Evolutionary conservation across 2,113 vertebrate species (phyloP), one percentile per base, ranked within the genome.

Genomic region (Alectura lathami): DNA sequence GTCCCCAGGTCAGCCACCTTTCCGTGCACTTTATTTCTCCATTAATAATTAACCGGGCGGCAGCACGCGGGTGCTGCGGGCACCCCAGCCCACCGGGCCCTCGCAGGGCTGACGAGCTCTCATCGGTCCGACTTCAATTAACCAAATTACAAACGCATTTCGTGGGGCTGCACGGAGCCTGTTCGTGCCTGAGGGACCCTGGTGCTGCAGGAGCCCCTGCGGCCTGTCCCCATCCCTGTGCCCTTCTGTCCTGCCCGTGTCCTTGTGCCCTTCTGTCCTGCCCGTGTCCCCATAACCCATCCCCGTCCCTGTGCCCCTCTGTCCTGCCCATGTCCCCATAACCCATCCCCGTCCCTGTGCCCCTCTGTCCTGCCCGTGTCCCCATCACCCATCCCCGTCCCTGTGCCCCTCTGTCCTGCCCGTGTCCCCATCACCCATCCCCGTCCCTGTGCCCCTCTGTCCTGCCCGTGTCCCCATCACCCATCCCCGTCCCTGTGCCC

Each of bases 191-290:
- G 0, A 45, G 75, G 62, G 54, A 57, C 36, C 26, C 34, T 9
- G 2, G 3, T 10, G 18, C 32, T 13, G 2, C 69, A 0, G 17
- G 32, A 66, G 29, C 47, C 18, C 66, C 16, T 13, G 3, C 0
- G 9, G 26, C 75, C 21, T 3, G 1, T 8, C 40, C 30, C 17
- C 1, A 2, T 9, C 30, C 24, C 20, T 1, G 3, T 11, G 48
- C 48, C 54, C 14, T 42, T 23, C 59, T 13, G 42, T 5, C 27
- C 42, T 7, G 11, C 29, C 27, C 21, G 8, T 26, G 9, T 30
- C 51, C 51, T 27, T 17, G 15, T 30, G 51, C 27, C 51, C 51
- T 30, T 30, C 5, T 53, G 51, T 29, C 53, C 53, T 10, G 53
- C 17, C 27, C 27, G 51, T 17, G 51, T 17, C 27, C 51, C 53